Percentiles rank a stretch among this genome's conserved stretches.
phyloP scores from a whole-genome alignment of 2,888 invertebrate genomes.

The Cataglyphis rosenhaueri region DNA sequence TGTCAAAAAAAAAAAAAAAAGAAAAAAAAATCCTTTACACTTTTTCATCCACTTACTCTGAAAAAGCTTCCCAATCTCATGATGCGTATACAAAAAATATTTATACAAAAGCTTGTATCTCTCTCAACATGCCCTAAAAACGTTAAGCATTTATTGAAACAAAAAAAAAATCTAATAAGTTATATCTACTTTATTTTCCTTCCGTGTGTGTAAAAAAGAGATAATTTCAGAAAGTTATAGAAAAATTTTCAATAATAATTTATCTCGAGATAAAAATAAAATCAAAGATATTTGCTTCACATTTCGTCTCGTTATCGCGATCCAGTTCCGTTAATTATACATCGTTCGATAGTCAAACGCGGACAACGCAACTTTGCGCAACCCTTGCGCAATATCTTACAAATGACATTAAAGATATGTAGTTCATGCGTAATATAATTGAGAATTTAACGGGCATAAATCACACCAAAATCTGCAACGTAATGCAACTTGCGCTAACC shows the following conservation, averaged over 20 bases:
- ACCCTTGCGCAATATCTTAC: conserved; percentile 43
- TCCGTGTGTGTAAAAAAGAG: not conserved
- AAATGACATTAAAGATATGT: conserved; percentile 20
- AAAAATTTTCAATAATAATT: not conserved
- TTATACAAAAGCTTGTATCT: not conserved
- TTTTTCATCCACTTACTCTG: not conserved
- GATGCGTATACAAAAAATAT: not conserved
- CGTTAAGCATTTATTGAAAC: not conserved
- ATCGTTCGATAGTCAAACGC: conserved; percentile 21
- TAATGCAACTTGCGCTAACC: not conserved
- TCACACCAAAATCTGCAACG: conserved; percentile 25
- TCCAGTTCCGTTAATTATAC: conserved; percentile 20
- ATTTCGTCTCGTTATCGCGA: conserved; percentile 27
- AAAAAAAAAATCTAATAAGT: not conserved
- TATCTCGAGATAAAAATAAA: conserved; percentile 3
- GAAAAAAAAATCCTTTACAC: not conserved
- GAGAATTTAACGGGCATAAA: conserved; percentile 36
- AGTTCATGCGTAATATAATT: not conserved
- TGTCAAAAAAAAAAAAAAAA: too few species aligned
- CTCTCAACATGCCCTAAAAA: not conserved
- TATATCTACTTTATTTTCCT: not conserved
- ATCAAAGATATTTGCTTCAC: not conserved
- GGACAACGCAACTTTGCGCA: conserved; percentile 49
- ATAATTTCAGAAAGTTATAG: not conserved
- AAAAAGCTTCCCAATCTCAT: not conserved